Base-by-base conservation (phyloP, 2,888 invertebrate genomes). In the Flexamia atlantica region DNA sequence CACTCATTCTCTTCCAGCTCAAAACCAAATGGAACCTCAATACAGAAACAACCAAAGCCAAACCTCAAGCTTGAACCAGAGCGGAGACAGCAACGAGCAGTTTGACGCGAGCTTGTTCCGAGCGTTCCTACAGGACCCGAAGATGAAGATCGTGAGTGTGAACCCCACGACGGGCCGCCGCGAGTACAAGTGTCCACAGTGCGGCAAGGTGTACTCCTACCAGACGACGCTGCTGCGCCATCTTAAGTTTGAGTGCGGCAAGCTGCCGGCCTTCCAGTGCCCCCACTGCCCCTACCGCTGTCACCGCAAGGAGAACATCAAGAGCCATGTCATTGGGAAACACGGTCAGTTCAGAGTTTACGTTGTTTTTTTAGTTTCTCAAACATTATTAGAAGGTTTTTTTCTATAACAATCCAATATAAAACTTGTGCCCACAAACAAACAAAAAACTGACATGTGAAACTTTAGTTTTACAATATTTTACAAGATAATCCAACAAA, bases 231-330 rank as follows among this genome's bases (percentile, higher is more conserved):
- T 83, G 53, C 32, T 60, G 20, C 25, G 82, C 10, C 87, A 88
- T 70, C 70, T 85, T 12, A 84, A 88, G 53, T 88, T 88, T 20
- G 89, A 89, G 81, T 90, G 90, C 84, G 90, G 90, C 25, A 64
- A 81, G 42, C 82, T 53, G n/a, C 90, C 91, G 72, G 89, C 89
- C 85, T 91, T 90, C 87, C 86, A 86, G 14, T 91, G 91, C 85
- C 87, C 88, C 7, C 84, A 89, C 70, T 91, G 91, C 85, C 87
- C 88, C 25, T 90, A 88, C 82, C 87, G 87, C 70, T 89, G 89
- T 86, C 89, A 90, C 83, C 89, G 89, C 84, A 90, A 90, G 81
- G 89, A 89, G 82, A 89, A 90, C 74, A 86, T 90, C 36, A 88
- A 86, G 32, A 88, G 87, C 20, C 88, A 87, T 81, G 46, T 87